A percentile compares a stretch with the other conserved stretches of the same genome.
These are phyloP conservation scores for Sicus ferrugineus DNA, from an alignment of 2,888 invertebrate species.

Conservation along the genomic window DNA sequence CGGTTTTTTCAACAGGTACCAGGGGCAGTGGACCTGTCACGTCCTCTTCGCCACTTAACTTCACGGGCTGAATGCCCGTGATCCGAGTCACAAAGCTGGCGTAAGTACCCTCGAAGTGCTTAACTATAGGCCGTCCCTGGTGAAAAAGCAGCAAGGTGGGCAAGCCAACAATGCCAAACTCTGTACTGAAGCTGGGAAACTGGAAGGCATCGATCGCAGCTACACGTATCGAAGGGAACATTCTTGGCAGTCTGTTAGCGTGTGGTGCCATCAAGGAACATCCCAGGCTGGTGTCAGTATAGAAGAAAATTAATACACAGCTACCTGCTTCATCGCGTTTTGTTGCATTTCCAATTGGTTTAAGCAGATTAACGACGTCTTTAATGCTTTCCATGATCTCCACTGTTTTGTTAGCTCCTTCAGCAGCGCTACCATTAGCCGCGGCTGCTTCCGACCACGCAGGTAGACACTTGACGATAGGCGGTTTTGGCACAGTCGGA, in stretches of 20 bases:
- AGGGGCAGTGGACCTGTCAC: constrained; percentile 77
- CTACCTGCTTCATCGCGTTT: constrained; percentile 72
- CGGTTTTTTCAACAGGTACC: constrained; percentile 77
- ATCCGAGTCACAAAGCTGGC: constrained; percentile 79
- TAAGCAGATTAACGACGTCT: constrained; percentile 57
- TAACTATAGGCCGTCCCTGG: constrained; percentile 84
- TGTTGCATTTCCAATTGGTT: constrained; percentile 61
- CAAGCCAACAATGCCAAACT: constrained; percentile 89
- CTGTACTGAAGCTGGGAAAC: constrained; percentile 85
- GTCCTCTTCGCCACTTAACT: constrained; percentile 69
- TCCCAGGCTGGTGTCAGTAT: constrained; percentile 88
- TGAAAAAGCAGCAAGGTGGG: constrained; percentile 90
- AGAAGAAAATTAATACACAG: constrained; percentile 87
- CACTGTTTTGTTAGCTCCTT: constrained; percentile 40
- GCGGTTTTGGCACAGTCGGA: constrained; percentile 47
- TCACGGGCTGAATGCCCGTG: constrained; percentile 73
- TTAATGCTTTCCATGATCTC: constrained; percentile 57
- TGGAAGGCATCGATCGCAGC: constrained; percentile 89
- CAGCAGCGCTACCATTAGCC: constrained; percentile 31
- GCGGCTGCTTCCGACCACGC: background rate
- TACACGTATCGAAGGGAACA: constrained; percentile 86
- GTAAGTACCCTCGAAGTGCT: constrained; percentile 84
- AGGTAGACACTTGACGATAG: constrained; percentile 58
- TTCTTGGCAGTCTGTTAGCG: constrained; percentile 87
- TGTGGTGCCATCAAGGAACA: constrained; percentile 89